Conservation (phyloP, 1,140 invertebrate genomes). For the Bombus haemorrhoidalis region DNA sequence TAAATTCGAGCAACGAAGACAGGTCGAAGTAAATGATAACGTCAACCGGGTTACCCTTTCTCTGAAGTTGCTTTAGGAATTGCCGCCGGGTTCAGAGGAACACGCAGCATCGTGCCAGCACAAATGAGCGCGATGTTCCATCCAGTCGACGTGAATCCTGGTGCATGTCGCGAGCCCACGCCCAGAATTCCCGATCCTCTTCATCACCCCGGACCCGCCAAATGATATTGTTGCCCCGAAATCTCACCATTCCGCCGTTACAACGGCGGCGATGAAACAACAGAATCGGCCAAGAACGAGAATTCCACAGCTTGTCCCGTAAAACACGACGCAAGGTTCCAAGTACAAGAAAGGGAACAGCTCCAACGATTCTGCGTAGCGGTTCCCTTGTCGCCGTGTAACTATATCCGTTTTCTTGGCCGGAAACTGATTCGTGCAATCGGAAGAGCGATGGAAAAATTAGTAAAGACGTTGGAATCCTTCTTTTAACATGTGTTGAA, state of each 20-base stretch:
- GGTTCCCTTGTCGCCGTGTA: not conserved
- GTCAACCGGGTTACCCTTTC: conserved; percentile 52
- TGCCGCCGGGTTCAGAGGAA: conserved; percentile 53
- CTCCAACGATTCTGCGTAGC: conserved; percentile 21
- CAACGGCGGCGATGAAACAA: conserved; percentile 9
- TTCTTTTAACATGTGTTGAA: not conserved
- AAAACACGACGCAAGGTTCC: conserved; percentile 68
- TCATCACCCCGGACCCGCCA: conserved; percentile 71
- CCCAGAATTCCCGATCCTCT: conserved; percentile 73
- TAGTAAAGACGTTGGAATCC: not conserved
- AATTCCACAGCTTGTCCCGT: conserved; percentile 39
- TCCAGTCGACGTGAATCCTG: conserved; percentile 66
- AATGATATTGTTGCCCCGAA: conserved; percentile 78
- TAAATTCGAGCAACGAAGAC: not conserved
- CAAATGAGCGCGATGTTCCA: conserved; percentile 72
- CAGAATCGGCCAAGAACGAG: conserved; percentile 37
- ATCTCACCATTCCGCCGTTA: conserved; percentile 59
- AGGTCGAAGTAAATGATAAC: conserved; percentile 63
- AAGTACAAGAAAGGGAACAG: conserved; percentile 65
- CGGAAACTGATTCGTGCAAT: not conserved
- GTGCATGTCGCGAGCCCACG: conserved; percentile 77
- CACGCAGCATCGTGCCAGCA: conserved; percentile 62
- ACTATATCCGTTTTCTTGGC: not conserved
- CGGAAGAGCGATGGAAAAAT: not conserved
- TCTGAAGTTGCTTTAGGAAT: conserved; percentile 38